phyloP scores from a whole-genome alignment of 2,113 vertebrate genomes.

The Rousettus leschenaultii region DNA sequence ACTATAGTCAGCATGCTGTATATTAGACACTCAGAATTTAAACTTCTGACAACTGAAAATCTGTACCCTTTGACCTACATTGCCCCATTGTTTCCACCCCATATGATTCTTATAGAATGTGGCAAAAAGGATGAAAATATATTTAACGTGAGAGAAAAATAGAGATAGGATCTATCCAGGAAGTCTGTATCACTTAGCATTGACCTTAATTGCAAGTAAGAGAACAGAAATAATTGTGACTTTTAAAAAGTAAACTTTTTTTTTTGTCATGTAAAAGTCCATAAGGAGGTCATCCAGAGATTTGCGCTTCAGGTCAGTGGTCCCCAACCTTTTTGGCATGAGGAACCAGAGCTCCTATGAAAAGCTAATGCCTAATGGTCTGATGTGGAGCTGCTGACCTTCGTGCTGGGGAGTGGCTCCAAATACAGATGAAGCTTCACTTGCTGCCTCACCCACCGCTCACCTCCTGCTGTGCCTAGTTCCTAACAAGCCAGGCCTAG shows the following conservation, averaged over 20 bases:
- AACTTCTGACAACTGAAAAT: neutral
- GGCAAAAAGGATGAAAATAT: neutral
- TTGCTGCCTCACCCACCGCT: too few species aligned
- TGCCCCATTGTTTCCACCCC: too few species aligned
- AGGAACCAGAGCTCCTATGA: too few species aligned
- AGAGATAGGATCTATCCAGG: neutral
- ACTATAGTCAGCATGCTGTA: neutral
- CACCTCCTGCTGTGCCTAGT: too few species aligned
- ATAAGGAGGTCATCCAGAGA: neutral
- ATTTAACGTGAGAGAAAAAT: neutral
- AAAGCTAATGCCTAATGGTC: too few species aligned
- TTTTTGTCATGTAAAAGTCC: neutral
- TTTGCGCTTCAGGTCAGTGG: neutral
- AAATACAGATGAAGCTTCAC: too few species aligned
- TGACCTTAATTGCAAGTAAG: neutral
- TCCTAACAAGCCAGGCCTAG: too few species aligned
- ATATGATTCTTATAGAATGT: neutral
- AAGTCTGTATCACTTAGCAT: neutral
- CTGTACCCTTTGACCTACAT: neutral
- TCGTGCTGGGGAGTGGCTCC: too few species aligned
- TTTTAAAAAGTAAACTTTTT: neutral
- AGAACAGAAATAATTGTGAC: neutral
- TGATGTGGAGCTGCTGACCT: too few species aligned
- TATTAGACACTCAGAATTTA: neutral
- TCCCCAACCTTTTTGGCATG: too few species aligned